These are phyloP conservation scores for Cephus rjabovi DNA, from an alignment of 2,888 invertebrate species.

Conservation along the genomic window DNA sequence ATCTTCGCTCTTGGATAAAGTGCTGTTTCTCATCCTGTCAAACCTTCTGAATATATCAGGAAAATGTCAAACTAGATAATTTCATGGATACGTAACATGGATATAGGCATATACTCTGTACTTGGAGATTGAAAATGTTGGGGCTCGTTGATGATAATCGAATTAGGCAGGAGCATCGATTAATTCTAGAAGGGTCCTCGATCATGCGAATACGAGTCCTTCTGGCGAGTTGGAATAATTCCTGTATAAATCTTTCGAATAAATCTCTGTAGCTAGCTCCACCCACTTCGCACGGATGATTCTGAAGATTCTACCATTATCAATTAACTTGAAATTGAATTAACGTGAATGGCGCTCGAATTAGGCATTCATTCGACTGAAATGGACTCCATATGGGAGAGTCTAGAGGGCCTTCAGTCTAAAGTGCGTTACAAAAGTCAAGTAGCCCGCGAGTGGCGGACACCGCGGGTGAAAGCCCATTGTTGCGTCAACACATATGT, in stretches of 20 bases:
- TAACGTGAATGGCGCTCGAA: slow-evolving; percentile 37
- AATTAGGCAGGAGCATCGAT: not conserved
- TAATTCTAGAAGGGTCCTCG: not conserved
- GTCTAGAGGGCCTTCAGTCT: slow-evolving; percentile 21
- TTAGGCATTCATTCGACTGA: slow-evolving; percentile 52
- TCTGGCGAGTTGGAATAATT: not conserved
- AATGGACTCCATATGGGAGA: slow-evolving; percentile 42
- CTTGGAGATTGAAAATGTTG: not conserved
- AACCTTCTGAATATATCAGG: not conserved
- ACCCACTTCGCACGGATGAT: not conserved
- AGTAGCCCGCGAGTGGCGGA: slow-evolving; percentile 38
- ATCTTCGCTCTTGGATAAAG: not conserved
- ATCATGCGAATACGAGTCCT: not conserved
- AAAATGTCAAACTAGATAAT: not conserved
- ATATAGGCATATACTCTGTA: not conserved
- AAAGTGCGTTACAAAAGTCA: slow-evolving; percentile 45
- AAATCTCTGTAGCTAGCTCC: not conserved
- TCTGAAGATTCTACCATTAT: slow-evolving; percentile 9
- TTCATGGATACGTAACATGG: not conserved
- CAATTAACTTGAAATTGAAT: slow-evolving; percentile 53
- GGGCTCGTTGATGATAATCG: not conserved
- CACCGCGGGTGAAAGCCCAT: slow-evolving; percentile 50
- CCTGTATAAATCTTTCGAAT: not conserved
- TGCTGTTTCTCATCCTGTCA: not conserved
- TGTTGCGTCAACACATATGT: slow-evolving; percentile 65